Percentiles rank a stretch among this genome's conserved stretches.
Evolutionary conservation across 2,888 invertebrate genomes (phyloP).

Genomic region (Magallana nippona): DNA sequence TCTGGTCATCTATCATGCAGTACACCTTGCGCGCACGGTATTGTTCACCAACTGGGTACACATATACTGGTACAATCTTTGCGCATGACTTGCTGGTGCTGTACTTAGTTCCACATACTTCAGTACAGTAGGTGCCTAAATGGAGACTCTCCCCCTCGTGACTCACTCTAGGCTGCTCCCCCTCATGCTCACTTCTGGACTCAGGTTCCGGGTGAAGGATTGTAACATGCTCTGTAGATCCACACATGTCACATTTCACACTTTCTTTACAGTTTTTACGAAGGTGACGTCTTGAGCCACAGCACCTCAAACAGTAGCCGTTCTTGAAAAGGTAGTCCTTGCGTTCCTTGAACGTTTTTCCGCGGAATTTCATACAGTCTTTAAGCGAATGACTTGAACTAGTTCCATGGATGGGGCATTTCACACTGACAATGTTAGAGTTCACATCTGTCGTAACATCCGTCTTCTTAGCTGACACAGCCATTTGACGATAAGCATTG

Average conservation of each 20-base stretch:
- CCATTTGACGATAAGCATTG: neutral
- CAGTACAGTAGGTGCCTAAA: constrained; percentile 36
- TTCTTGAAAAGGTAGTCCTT: constrained; percentile 23
- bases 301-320: constrained; percentile 12
- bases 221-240: constrained; percentile 20
- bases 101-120: constrained; percentile 37
- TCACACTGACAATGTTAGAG: neutral
- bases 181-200: neutral
- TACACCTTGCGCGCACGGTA: constrained; percentile 3
- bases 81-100: constrained; percentile 42
- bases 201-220: constrained; percentile 16
- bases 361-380: constrained; percentile 25
- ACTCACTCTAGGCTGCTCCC: constrained; percentile 16
- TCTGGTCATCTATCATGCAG: constrained; percentile 47
- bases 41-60: constrained; percentile 7
- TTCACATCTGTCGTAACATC: neutral
- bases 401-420: constrained; percentile 35
- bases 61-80: constrained; percentile 37
- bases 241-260: constrained; percentile 19
- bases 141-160: constrained; percentile 25
- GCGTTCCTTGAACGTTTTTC: neutral
- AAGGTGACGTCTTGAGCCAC: neutral
- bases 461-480: neutral
- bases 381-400: constrained; percentile 28
- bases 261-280: constrained; percentile 19